These are phyloP conservation scores for Drosophila orosa DNA, from an alignment of 1,140 invertebrate genomes.

Conservation along the genomic window DNA sequence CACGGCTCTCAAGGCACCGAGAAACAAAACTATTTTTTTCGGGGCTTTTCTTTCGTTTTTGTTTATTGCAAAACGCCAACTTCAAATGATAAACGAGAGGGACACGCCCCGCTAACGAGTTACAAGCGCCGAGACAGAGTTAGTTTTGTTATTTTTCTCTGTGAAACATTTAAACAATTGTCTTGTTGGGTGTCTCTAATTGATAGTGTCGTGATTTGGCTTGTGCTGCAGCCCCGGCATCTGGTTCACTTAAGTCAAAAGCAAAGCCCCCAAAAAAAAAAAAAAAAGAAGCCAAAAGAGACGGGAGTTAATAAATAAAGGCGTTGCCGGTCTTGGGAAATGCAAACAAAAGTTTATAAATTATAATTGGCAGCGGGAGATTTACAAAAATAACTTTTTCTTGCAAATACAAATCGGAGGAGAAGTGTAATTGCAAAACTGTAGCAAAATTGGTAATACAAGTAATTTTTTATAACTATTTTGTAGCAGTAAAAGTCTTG, in stretches of 20 bases:
- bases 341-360: conserved; percentile 42
- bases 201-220: conserved; percentile 78
- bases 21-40: conserved; percentile 53
- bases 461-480: not conserved
- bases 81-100: conserved; percentile 74
- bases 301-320: conserved; percentile 42
- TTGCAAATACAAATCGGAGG: not conserved
- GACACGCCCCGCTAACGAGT: conserved; percentile 74
- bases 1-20: conserved; percentile 31
- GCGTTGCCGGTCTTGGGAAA: conserved; percentile 35
- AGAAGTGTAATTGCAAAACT: not conserved
- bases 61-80: conserved; percentile 56
- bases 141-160: conserved; percentile 48
- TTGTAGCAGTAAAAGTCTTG: too few species aligned
- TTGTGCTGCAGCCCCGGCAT: conserved; percentile 24
- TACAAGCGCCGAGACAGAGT: conserved; percentile 40
- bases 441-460: not conserved
- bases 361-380: conserved; percentile 41
- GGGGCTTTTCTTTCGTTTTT: conserved; percentile 14
- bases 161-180: conserved; percentile 70
- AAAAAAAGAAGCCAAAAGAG: conserved; percentile 27
- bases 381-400: conserved; percentile 10
- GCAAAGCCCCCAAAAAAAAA: not conserved
- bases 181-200: conserved; percentile 68
- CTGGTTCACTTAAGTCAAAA: conserved; percentile 11